Conservation (phyloP, 2,113 vertebrate species). For the Anoplopoma fimbria region DNA sequence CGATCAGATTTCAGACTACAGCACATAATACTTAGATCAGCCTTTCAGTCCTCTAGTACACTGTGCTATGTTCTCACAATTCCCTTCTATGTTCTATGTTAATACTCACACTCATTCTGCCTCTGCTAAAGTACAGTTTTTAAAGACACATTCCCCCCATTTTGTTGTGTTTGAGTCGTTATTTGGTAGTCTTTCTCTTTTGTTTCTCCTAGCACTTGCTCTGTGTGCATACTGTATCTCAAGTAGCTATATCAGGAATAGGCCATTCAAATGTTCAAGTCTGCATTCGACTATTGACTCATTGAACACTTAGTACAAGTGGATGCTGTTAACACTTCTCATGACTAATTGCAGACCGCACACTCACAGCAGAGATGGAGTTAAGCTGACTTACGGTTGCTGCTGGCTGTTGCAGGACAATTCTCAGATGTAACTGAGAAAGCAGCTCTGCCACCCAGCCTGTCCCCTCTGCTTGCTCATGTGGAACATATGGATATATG, state of each 20-base stretch:
- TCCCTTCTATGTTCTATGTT: not conserved
- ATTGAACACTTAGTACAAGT: constrained; percentile 41
- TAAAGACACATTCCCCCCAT: not conserved
- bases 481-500: constrained; percentile 83
- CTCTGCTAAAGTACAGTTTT: not conserved
- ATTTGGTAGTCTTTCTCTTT: not conserved
- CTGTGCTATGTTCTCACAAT: not conserved
- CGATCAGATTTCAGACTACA: not conserved
- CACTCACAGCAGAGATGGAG: constrained; percentile 51
- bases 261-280: constrained; percentile 7
- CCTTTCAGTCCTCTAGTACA: not conserved
- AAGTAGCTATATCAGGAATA: not conserved
- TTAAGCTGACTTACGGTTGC: constrained; percentile 73
- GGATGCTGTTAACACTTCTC: constrained; percentile 53
- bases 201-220: not conserved
- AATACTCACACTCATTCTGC: not conserved
- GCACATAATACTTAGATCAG: not conserved
- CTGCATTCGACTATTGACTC: constrained; percentile 32
- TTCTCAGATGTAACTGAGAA: constrained; percentile 81
- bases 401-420: constrained; percentile 77
- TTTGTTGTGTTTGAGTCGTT: not conserved
- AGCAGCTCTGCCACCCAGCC: constrained; percentile 75
- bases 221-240: not conserved
- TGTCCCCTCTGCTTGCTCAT: constrained; percentile 76
- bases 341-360: constrained; percentile 61